phyloP scores from a whole-genome alignment of 1,140 invertebrate species.

The Zeugodacus cucurbitae region DNA sequence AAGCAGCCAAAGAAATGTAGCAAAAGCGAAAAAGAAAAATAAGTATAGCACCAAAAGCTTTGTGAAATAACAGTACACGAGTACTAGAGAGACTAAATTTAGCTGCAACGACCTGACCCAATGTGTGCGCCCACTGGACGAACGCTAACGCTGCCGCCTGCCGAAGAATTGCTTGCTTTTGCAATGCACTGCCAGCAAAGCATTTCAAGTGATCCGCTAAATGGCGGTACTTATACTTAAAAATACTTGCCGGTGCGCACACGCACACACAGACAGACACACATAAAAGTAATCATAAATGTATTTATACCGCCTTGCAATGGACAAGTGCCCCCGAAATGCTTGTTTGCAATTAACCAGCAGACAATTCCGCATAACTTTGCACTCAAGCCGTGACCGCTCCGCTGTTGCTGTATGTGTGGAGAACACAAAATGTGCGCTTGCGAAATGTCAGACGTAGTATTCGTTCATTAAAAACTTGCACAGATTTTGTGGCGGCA shows the following conservation, averaged over 20 bases:
- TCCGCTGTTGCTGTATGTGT: background rate
- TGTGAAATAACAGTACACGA: background rate
- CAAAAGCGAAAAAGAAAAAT: background rate
- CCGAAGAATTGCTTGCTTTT: background rate
- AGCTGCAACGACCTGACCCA: background rate
- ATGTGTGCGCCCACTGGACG: background rate
- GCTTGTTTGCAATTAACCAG: background rate
- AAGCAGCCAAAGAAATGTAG: background rate
- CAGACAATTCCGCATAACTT: background rate
- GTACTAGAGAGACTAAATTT: background rate
- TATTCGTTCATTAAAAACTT: background rate
- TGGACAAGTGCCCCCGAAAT: background rate
- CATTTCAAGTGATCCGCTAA: background rate
- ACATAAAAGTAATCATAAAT: background rate
- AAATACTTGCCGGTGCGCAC: background rate
- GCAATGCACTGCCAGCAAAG: background rate
- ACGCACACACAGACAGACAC: background rate
- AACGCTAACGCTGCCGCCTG: background rate
- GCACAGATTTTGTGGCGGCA: background rate
- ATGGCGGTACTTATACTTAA: background rate
- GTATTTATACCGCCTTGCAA: background rate
- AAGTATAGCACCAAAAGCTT: background rate
- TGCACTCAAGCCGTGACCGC: background rate
- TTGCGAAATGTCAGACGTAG: background rate
- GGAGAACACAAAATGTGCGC: background rate